Evolutionary conservation across 1,140 invertebrate genomes (phyloP), one percentile per base, ranked within the genome.

Genomic region (Mamestra configurata): DNA sequence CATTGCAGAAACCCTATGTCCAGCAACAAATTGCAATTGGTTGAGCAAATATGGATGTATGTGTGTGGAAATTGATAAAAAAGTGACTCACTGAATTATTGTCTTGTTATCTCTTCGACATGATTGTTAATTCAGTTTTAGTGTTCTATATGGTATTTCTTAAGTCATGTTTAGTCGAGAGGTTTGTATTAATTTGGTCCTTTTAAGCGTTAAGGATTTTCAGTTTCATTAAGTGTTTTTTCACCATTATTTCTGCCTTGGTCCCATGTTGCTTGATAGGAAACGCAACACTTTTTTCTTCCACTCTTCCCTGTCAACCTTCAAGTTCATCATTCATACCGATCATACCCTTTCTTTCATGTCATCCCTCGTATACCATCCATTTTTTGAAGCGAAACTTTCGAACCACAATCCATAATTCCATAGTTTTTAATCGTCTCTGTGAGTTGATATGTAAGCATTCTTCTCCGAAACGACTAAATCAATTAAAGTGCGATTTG

Each of bases 391-490:
- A 31, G 27, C 27, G 1, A 31, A 31, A 31, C n/a, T n/a, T n/a
- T n/a, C n/a, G n/a, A n/a, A n/a, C n/a, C n/a, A n/a, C n/a, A n/a
- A n/a, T n/a, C n/a, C n/a, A n/a, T n/a, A n/a, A n/a, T n/a, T n/a
- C n/a, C n/a, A n/a, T n/a, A 31, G 27, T 31, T 31, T 5, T 31
- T 31, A 31, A 1, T 31, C 27, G 27, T 31, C 5, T 24, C 3
- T 27, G 11, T 57, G 22, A 24, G 3, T 57, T 49, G 8, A 15
- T 49, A 49, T n/a, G 43, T n/a, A n/a, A 49, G 15, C 43, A n/a
- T 43, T 43, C 40, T 15, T 59, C 55, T 59, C 24, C 24, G 22
- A 59, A 66, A 66, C 18, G n/a, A 40, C 61, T 66, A 22, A 66
- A 66, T 66, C 61, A 40, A 22, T 66, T 66, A 40, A 18, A n/a